Base-by-base conservation (phyloP, 2,888 invertebrate species). In the Leptinotarsa juncta region DNA sequence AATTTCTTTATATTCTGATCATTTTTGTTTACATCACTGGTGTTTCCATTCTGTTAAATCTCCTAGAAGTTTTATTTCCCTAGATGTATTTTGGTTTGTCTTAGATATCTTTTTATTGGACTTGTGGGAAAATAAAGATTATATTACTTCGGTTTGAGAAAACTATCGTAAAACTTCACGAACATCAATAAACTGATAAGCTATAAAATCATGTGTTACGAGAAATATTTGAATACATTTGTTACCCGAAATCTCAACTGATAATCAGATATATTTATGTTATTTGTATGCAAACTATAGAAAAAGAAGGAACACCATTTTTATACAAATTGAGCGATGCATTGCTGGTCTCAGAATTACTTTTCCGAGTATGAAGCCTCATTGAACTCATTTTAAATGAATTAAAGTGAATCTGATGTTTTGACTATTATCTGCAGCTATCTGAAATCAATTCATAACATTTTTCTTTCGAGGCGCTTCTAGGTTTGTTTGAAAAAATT, bases 101-200 rank as follows among this genome's bases (percentile, higher is more conserved):
- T 62, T 32, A n/a, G 62, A 62, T 62, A 62, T 62, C 26, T 62
- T 62, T 62, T 62, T 42, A 62, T 62, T 32, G 62, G 32, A 26
- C 16, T 42, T 62, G n/a, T 62, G 62, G 62, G 42, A 62, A 62
- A 32, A 62, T 62, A 32, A 42, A 62, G 62, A 62, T 62, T 62
- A 62, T 32, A 62, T 42, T 16, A 16, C 32, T 32, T 62, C 10
- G 32, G 32, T 62, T n/a, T n/a, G 15, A 16, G 42, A 62, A 20
- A 62, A 62, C 62, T 62, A 42, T 32, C 62, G 18, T 62, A 62
- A 62, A 62, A 62, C 62, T 62, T 62, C 32, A 26, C 15, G 42
- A 62, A 62, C 62, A 62, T 42, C 62, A 1, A 62, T 62, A 62
- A 62, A 62, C 42, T 42, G 62, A 62, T 32, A 62, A 62, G 62